Conservation (phyloP, 1,140 invertebrate species). For the Pogonognathellus flavescens region DNA sequence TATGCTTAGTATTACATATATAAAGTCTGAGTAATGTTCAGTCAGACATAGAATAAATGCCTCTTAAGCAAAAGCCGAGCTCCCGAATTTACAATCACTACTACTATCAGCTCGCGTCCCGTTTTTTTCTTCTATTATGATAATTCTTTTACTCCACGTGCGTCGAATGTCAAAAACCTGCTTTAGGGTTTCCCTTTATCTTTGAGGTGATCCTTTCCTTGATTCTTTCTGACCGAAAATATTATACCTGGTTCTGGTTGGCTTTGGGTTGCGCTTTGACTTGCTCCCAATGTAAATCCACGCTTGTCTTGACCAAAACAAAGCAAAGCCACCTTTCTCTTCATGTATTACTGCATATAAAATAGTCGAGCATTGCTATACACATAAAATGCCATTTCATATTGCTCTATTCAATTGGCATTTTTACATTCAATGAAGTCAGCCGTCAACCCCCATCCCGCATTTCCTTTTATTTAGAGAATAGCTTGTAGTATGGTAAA, state of each 20-base stretch:
- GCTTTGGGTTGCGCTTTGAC: neutral
- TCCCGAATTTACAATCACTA: conserved; percentile 33
- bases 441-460: neutral
- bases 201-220: conserved; percentile 1
- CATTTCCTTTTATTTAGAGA: neutral
- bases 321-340: conserved; percentile 26
- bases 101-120: conserved; percentile 3
- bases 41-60: neutral
- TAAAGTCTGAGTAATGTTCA: neutral
- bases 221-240: neutral
- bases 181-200: conserved; percentile 33
- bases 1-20: too few species aligned
- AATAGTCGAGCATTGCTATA: neutral
- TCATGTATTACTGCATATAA: neutral
- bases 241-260: neutral
- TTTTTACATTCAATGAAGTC: neutral
- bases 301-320: conserved; percentile 3
- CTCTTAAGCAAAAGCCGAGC: neutral
- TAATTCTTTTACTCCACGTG: conserved; percentile 48
- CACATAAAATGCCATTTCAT: neutral
- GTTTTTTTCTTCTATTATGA: conserved; percentile 28
- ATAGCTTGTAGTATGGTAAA: too few species aligned
- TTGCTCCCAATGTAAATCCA: neutral
- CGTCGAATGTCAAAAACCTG: conserved; percentile 44
- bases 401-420: neutral